These are phyloP conservation scores for Dinomys branickii DNA, from an alignment of 2,113 vertebrate species.

Conservation along the genomic window DNA sequence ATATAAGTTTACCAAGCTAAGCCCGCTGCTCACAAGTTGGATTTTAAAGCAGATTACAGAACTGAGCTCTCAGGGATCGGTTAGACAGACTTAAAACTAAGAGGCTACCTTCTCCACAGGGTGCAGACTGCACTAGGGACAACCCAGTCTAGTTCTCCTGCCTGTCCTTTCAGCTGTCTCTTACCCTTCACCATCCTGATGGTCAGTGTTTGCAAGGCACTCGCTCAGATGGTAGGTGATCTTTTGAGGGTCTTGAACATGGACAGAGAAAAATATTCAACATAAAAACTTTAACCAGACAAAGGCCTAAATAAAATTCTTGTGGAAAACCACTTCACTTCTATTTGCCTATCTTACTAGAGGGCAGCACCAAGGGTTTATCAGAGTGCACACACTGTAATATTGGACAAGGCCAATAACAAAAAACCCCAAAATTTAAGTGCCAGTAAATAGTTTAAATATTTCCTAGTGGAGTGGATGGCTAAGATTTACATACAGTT, in stretches of 20 bases:
- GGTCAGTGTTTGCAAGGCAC: background rate
- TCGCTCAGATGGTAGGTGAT: background rate
- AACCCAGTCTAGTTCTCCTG: background rate
- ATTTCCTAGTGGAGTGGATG: background rate
- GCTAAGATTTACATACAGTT: background rate
- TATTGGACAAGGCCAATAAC: background rate
- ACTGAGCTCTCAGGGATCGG: background rate
- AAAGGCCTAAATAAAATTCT: background rate
- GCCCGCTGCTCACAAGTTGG: background rate
- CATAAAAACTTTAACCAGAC: conserved; percentile 37
- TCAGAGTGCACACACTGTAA: background rate
- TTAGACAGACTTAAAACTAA: background rate
- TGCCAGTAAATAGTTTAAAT: background rate
- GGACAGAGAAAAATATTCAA: background rate
- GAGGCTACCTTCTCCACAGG: background rate
- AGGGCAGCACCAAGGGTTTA: background rate
- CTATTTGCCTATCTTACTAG: background rate
- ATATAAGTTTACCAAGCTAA: background rate
- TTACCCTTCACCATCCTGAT: background rate
- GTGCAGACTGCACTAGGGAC: background rate
- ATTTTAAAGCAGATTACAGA: background rate
- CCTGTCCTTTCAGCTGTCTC: background rate
- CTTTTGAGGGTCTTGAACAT: conserved; percentile 16
- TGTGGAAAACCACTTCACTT: background rate
- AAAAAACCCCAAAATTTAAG: background rate